Evolutionary conservation across 2,797 vertebrate genomes (phyloP).

Genomic region (Menidia menidia): DNA sequence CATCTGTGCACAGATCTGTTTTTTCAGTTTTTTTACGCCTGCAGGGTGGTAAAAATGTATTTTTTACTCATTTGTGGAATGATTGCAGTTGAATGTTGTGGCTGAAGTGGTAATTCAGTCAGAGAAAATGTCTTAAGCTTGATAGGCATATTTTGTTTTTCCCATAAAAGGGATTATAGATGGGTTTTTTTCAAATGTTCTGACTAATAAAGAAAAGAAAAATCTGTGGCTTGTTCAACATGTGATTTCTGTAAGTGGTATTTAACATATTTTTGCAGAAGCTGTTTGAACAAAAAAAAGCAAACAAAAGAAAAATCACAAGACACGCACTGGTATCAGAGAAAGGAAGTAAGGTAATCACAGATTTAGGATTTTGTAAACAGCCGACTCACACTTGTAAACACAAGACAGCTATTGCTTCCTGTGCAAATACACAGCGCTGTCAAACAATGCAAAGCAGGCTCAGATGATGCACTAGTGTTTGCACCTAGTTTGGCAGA

Average conservation of each 20-base stretch:
- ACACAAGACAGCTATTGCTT: slow-evolving; percentile 42
- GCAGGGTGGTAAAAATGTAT: neutral
- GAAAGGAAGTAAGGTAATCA: slow-evolving; percentile 41
- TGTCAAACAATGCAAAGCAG: slow-evolving; percentile 33
- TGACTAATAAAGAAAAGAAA: too few species aligned
- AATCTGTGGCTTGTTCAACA: neutral
- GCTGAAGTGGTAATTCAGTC: neutral
- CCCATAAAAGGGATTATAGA: neutral
- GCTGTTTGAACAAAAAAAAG: neutral
- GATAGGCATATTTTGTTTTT: neutral
- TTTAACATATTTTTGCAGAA: neutral
- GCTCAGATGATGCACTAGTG: slow-evolving; percentile 21
- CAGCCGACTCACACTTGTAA: slow-evolving; percentile 38
- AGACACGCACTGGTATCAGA: slow-evolving; percentile 4
- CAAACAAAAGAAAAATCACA: neutral
- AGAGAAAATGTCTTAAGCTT: neutral
- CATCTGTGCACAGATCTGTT: neutral
- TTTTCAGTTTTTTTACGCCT: neutral
- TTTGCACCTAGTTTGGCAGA: slow-evolving; percentile 37
- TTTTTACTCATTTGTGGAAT: neutral
- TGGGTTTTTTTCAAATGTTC: too few species aligned
- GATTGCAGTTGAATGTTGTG: neutral
- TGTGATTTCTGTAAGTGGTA: neutral
- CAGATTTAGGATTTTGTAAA: slow-evolving; percentile 31
- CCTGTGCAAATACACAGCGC: slow-evolving; percentile 40